Evolutionary conservation across 2,888 invertebrate species (phyloP).

Genomic region (Ectemnius continuus): DNA sequence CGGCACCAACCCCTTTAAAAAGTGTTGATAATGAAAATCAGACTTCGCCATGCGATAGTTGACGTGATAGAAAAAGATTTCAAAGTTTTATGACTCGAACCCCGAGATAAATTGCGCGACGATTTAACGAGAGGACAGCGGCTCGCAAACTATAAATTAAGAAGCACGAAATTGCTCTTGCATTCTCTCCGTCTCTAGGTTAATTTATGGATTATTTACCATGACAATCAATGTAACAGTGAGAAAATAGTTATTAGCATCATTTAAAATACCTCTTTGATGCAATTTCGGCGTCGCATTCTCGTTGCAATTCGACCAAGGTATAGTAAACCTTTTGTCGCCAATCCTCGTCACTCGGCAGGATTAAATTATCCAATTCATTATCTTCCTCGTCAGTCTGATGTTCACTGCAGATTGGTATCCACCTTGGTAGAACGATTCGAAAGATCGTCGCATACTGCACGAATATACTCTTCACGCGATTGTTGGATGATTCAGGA

Average conservation of each 20-base stretch:
- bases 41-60: no score
- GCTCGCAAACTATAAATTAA: no score
- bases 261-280: slow-evolving; percentile 29
- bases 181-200: no score
- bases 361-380: slow-evolving; percentile 80
- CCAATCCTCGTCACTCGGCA: slow-evolving; percentile 86
- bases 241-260: no score
- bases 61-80: background rate
- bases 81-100: no score
- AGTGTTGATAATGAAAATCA: no score
- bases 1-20: no score
- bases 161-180: no score
- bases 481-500: background rate
- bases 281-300: slow-evolving; percentile 70
- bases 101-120: no score
- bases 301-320: slow-evolving; percentile 83
- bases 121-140: no score
- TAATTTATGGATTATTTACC: no score
- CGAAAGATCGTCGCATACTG: slow-evolving; percentile 84
- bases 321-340: slow-evolving; percentile 84
- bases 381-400: slow-evolving; percentile 56
- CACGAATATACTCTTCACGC: slow-evolving; percentile 82
- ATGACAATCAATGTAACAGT: no score
- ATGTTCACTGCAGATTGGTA: slow-evolving; percentile 45
- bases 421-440: slow-evolving; percentile 80